These are phyloP conservation scores for Linnaemya vulpina DNA, from an alignment of 2,888 invertebrate genomes.

Conservation along the genomic window DNA sequence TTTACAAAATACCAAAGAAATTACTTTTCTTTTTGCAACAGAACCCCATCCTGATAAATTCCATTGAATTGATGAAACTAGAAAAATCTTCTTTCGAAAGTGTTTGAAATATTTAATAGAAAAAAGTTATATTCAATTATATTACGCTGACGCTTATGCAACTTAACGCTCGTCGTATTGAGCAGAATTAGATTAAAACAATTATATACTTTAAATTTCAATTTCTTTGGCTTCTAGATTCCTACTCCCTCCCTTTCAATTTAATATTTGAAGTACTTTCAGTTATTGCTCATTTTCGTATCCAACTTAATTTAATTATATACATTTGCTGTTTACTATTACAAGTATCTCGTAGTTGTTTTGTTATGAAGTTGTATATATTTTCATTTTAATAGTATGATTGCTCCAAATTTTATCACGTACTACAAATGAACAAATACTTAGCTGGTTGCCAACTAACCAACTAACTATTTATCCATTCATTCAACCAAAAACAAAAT, in stretches of 20 bases:
- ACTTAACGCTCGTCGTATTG: no score
- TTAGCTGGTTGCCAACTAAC: conserved; percentile 62
- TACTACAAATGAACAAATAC: conserved; percentile 60
- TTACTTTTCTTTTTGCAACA: no score
- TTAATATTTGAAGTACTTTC: neutral
- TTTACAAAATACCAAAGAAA: no score
- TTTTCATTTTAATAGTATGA: conserved; percentile 16
- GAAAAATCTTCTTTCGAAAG: no score
- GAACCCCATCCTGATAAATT: no score
- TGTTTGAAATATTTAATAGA: no score
- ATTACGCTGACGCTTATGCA: neutral
- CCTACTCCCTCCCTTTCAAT: neutral
- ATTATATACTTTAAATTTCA: neutral
- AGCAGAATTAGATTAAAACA: neutral
- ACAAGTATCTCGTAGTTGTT: conserved; percentile 6
- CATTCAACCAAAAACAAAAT: conserved; percentile 46
- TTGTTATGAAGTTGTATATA: neutral
- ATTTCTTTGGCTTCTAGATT: neutral
- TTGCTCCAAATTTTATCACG: conserved; percentile 58
- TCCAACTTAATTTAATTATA: conserved; percentile 50
- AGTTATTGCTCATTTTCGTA: conserved; percentile 7
- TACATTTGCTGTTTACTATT: conserved; percentile 4
- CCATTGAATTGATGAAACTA: no score
- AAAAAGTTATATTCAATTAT: neutral
- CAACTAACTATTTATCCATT: conserved; percentile 38